Evolutionary conservation across 2,113 vertebrate genomes (phyloP).

Genomic region (Phalacrocorax aristotelis): DNA sequence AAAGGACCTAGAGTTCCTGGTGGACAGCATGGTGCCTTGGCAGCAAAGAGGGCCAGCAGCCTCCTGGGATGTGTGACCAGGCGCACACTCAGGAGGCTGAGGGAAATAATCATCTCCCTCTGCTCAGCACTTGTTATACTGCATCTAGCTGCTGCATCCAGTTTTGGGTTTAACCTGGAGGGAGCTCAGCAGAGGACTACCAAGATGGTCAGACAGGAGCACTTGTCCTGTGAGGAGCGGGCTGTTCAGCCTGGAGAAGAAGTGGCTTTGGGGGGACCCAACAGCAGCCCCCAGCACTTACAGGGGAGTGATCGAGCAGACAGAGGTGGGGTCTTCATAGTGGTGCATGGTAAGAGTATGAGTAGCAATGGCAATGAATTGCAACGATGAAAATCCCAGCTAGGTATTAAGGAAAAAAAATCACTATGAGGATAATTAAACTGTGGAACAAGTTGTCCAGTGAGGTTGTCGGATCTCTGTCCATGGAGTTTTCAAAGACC

Average conservation of each 20-base stretch:
- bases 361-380: not conserved
- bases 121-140: not conserved
- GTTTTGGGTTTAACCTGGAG: not conserved
- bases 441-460: not conserved
- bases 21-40: not conserved
- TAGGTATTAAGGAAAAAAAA: not conserved
- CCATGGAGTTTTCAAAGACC: not conserved
- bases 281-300: not conserved
- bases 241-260: not conserved
- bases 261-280: not conserved
- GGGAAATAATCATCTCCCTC: not conserved
- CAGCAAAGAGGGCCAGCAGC: not conserved
- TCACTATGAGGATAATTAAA: not conserved
- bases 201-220: not conserved
- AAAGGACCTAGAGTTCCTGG: not conserved
- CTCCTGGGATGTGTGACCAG: not conserved
- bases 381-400: not conserved
- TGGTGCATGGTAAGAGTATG: not conserved
- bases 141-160: not conserved
- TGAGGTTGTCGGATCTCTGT: not conserved
- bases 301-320: fast-evolving
- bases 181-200: not conserved
- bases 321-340: not conserved
- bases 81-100: not conserved
- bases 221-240: not conserved